Evolutionary conservation across 2,888 invertebrate species (phyloP), one percentile per base, ranked within the genome.

Genomic region (Zygothrica quintamaculata): DNA sequence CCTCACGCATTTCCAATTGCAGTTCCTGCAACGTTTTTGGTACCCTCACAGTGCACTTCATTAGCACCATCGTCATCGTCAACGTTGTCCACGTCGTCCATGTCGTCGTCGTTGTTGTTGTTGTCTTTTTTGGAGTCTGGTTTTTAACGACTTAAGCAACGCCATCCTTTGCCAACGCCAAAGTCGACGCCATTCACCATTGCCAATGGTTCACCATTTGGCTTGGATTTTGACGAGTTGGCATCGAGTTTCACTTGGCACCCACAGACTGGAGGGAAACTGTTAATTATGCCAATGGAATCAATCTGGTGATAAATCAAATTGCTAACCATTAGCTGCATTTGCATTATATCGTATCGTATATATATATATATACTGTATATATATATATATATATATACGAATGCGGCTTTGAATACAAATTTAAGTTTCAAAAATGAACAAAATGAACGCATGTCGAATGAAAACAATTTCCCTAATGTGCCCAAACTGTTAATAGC

Each of bases 401-500:
- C 43, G 51, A 65, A 74, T 67, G 64, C 46, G 61, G 40, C 48
- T 65, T 75, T 75, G 82, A 75, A 78, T 74, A 74, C 80, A 62
- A 68, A 77, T 66, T 84, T 42, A 69, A 84, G 72, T 72, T 72
- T 59, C 47, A 9, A 67, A 39, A 22, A 22, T 22, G 18, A 22
- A n/a, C n/a, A n/a, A n/a, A n/a, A n/a, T n/a, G n/a, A 7, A n/a
- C 61, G 71, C 67, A 65, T 58, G 56, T 55, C 53, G 34, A 39
- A 36, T 44, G 11, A 65, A 62, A 73, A 84, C 84, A 88, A 87
- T 88, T 86, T 84, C 60, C 74, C 77, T 87, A 86, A 86, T 86
- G 87, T 67, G 75, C 69, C 66, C 75, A 77, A 77, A 74, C 81
- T 71, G 79, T 80, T 88, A 88, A 88, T 85, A 77, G 85, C 77